phyloP scores from a whole-genome alignment of 1,140 invertebrate genomes.

The Panonychus citri region DNA sequence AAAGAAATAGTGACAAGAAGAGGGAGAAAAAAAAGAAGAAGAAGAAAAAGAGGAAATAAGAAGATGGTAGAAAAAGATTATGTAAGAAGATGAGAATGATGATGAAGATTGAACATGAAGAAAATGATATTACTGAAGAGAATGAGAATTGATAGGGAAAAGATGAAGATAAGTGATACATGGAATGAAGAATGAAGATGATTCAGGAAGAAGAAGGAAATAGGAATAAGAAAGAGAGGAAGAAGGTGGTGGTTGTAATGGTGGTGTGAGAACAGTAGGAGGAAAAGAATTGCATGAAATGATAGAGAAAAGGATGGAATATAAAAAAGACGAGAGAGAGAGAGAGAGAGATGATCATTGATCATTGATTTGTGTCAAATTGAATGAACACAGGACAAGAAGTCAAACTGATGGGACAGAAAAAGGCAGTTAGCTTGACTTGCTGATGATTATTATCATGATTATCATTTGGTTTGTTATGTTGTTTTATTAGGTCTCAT shows the following conservation, averaged over 20 bases:
- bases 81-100: neutral
- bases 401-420: no score
- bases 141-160: neutral
- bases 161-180: neutral
- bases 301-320: neutral
- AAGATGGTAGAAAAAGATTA: neutral
- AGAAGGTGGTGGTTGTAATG: neutral
- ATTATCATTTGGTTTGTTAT: no score
- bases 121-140: neutral
- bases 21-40: constrained; percentile 1
- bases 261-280: neutral
- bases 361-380: neutral
- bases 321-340: neutral
- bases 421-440: no score
- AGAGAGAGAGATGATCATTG: neutral
- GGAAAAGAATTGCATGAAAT: neutral
- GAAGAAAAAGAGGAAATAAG: neutral
- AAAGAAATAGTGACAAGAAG: neutral
- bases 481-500: no score
- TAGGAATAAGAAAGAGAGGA: neutral
- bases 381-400: neutral
- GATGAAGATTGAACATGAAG: neutral
- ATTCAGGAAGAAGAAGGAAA: neutral
- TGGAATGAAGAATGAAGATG: no score
- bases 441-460: no score